Evolutionary conservation across 2,888 invertebrate genomes (phyloP).

Genomic region (Iphiclides podalirius): DNA sequence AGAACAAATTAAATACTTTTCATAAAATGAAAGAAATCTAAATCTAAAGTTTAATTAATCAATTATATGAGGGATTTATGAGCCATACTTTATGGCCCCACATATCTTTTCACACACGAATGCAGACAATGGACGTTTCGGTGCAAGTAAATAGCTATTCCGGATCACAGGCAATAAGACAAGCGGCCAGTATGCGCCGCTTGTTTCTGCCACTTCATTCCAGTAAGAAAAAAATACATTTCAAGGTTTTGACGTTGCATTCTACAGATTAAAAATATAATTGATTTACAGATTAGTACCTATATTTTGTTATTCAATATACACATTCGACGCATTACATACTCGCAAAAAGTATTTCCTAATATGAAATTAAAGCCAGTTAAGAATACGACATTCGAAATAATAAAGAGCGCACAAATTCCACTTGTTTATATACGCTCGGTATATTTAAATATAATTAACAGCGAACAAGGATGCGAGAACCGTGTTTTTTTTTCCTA

Average conservation of each 20-base stretch:
- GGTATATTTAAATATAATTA: conserved; percentile 23
- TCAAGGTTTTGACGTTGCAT: no score
- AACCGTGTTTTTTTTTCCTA: conserved; percentile 17
- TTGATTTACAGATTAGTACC: no score
- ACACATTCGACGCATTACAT: no score
- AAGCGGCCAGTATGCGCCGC: conserved; percentile 1
- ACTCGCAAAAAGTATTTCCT: no score
- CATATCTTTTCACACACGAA: conserved; percentile 15
- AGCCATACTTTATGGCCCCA: conserved; percentile 10
- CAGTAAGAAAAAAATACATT: background rate
- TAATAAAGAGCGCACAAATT: conserved; percentile 3
- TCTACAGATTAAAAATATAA: no score
- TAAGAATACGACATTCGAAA: background rate
- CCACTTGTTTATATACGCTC: conserved; percentile 5
- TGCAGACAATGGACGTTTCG: conserved; percentile 11
- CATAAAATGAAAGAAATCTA: no score
- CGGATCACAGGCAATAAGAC: conserved; percentile 13
- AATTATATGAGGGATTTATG: no score
- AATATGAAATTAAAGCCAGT: background rate
- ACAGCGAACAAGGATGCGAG: conserved; percentile 25
- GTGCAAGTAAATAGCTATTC: conserved; percentile 12
- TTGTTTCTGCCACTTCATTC: background rate
- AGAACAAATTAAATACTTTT: no score
- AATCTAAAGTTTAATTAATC: no score
- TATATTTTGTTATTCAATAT: no score